Conservation (phyloP, 2,113 vertebrate species). For the Xiphophorus maculatus region DNA sequence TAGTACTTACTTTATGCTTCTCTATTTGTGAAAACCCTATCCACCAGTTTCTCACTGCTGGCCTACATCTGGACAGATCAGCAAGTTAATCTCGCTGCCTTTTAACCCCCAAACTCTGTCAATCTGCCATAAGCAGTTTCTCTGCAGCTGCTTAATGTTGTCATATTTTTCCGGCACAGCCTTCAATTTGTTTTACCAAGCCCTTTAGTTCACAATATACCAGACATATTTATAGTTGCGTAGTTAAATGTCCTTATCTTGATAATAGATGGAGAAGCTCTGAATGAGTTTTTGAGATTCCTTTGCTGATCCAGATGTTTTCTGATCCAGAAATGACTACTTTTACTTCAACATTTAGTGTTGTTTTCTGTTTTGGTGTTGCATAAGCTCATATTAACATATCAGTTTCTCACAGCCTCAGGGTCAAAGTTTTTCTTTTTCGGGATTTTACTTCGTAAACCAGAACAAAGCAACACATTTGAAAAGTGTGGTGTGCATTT, state of each 20-base stretch:
- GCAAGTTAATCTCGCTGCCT: conserved; percentile 70
- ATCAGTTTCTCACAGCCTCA: neutral
- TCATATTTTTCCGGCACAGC: conserved; percentile 5
- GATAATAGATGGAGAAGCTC: neutral
- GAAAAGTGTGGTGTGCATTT: too few species aligned
- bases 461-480: too few species aligned
- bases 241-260: neutral
- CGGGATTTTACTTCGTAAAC: too few species aligned
- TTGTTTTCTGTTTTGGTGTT: neutral
- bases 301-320: neutral
- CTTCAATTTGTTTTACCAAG: neutral
- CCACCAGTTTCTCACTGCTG: conserved; percentile 36
- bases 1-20: neutral
- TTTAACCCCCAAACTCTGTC: conserved; percentile 71
- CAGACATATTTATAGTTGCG: neutral
- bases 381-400: neutral
- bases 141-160: conserved; percentile 54
- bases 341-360: neutral
- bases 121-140: conserved; percentile 64
- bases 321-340: too few species aligned
- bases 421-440: too few species aligned
- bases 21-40: conserved; percentile 14
- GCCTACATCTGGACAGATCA: conserved; percentile 75
- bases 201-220: neutral
- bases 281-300: neutral